These are phyloP conservation scores for Branchinecta lindahli DNA, from an alignment of 1,140 invertebrate species.

Conservation along the genomic window DNA sequence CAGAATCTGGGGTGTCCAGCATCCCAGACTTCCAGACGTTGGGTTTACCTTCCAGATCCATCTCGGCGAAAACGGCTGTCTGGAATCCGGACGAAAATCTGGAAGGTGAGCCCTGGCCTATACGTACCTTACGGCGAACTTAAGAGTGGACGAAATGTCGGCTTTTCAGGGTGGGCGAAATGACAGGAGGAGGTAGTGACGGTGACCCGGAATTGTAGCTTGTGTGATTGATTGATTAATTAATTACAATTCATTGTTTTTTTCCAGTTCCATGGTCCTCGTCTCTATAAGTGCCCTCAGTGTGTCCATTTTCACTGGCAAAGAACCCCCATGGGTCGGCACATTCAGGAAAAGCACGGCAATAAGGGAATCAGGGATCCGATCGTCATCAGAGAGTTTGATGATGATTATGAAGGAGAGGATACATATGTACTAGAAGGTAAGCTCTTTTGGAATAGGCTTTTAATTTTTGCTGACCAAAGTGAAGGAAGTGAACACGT, in stretches of 20 bases:
- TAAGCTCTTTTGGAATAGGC: slow-evolving; percentile 6
- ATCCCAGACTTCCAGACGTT: too few species aligned
- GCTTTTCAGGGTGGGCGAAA: too few species aligned
- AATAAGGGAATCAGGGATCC: slow-evolving; percentile 41
- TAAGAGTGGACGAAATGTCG: too few species aligned
- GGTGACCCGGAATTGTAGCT: too few species aligned
- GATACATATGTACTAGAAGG: slow-evolving; percentile 29
- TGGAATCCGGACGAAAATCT: too few species aligned
- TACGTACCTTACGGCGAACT: too few species aligned
- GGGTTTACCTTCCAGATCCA: too few species aligned
- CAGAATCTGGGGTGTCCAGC: too few species aligned
- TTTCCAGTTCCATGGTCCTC: slow-evolving; percentile 53
- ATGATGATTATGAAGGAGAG: slow-evolving; percentile 28
- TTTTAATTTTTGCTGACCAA: not conserved
- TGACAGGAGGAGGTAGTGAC: too few species aligned
- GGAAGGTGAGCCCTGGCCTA: too few species aligned
- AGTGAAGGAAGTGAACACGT: not conserved
- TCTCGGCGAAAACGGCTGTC: too few species aligned
- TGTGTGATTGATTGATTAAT: not conserved
- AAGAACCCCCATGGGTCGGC: slow-evolving; percentile 41
- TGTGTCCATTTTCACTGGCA: slow-evolving; percentile 33
- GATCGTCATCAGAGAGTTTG: slow-evolving; percentile 25
- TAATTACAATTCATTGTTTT: slow-evolving; percentile 32
- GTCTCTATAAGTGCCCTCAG: slow-evolving; percentile 39
- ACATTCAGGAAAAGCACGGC: slow-evolving; percentile 44